phyloP scores from a whole-genome alignment of 2,888 invertebrate genomes.

The Netelia fuscicornis region DNA sequence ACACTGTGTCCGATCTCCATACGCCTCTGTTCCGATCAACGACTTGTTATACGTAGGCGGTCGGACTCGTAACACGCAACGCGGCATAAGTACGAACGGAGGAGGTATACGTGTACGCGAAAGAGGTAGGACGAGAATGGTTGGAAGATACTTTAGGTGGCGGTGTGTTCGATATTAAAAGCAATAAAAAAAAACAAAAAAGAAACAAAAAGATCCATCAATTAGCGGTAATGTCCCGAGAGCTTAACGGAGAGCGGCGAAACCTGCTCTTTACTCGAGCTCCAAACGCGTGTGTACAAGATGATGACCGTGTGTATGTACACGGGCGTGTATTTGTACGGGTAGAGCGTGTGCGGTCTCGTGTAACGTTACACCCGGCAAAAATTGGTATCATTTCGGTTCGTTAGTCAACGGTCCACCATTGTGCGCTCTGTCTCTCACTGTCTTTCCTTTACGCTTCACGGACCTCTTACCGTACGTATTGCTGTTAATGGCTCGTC shows the following conservation, averaged over 20 bases:
- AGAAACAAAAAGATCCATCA: slow-evolving; percentile 73
- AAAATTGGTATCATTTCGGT: slow-evolving; percentile 80
- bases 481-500: slow-evolving; percentile 54
- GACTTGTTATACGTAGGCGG: slow-evolving; percentile 54
- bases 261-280: slow-evolving; percentile 39
- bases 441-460: background rate
- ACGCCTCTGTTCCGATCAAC: slow-evolving; percentile 40
- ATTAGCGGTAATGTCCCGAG: slow-evolving; percentile 78
- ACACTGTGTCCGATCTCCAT: slow-evolving; percentile 20
- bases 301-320: slow-evolving; percentile 65
- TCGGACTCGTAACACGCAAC: slow-evolving; percentile 49
- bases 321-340: slow-evolving; percentile 34
- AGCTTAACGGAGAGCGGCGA: slow-evolving; percentile 69
- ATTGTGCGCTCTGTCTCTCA: slow-evolving; percentile 32
- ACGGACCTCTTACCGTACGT: background rate
- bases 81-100: slow-evolving; percentile 1
- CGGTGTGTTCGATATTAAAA: slow-evolving; percentile 79
- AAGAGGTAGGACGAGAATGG: slow-evolving; percentile 64
- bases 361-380: slow-evolving; percentile 63
- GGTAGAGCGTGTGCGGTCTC: slow-evolving; percentile 52
- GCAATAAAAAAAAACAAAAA: slow-evolving; percentile 66
- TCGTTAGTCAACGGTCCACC: slow-evolving; percentile 76
- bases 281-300: slow-evolving; percentile 41
- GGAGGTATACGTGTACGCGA: slow-evolving; percentile 29
- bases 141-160: slow-evolving; percentile 52